phyloP scores from a whole-genome alignment of 2,113 vertebrate species.

The Connochaetes taurinus region DNA sequence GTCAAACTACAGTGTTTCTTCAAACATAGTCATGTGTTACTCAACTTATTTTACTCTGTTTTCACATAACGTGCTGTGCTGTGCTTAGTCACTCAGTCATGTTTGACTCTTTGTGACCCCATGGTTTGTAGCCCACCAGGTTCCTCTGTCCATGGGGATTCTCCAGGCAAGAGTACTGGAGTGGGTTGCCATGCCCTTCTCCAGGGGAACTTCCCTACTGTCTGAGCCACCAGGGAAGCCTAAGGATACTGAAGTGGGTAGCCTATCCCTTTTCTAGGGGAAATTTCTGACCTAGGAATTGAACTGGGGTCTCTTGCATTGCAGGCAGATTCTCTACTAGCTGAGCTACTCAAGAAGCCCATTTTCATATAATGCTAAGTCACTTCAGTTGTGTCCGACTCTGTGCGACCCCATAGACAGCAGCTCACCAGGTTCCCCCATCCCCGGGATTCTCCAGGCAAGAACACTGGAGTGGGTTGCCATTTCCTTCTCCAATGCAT shows the following conservation, averaged over 20 bases:
- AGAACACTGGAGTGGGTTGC: no score
- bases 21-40: background rate
- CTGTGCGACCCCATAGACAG: no score
- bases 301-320: background rate
- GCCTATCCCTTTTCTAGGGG: background rate
- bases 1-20: background rate
- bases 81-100: background rate
- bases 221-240: background rate
- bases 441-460: no score
- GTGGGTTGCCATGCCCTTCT: background rate
- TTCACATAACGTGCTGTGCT: background rate
- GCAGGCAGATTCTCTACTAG: background rate
- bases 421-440: no score
- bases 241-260: background rate
- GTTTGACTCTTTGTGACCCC: background rate
- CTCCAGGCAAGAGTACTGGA: background rate
- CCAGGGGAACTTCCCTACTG: background rate
- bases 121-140: accelerated
- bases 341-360: background rate
- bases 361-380: background rate
- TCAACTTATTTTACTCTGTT: background rate
- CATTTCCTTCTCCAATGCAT: no score
- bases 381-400: no score
- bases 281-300: background rate
- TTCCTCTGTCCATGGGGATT: background rate